Percentiles rank a stretch among this genome's conserved stretches.
Evolutionary conservation across 2,113 vertebrate genomes (phyloP).

Genomic region (cattle (Bos taurus)): DNA sequence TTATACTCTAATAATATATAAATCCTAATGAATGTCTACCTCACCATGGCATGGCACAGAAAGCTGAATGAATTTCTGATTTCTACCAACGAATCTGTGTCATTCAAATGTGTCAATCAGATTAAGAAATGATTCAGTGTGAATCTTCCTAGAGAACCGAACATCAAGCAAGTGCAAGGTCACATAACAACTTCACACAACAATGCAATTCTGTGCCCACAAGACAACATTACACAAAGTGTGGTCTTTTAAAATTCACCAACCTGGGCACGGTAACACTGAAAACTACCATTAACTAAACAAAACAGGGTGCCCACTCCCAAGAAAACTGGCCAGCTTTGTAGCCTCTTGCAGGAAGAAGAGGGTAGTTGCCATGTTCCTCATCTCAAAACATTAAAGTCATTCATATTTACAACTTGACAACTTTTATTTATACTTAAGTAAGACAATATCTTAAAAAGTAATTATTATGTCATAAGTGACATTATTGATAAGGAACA

Average conservation of each 20-base stretch:
- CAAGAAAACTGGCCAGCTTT: neutral
- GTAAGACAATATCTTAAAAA: neutral
- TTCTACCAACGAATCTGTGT: neutral
- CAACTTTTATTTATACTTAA: neutral
- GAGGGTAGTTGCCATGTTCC: neutral
- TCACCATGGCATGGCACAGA: neutral
- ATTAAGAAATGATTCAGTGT: neutral
- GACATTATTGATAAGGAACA: neutral
- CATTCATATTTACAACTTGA: neutral
- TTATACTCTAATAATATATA: neutral
- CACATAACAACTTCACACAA: neutral
- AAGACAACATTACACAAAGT: neutral
- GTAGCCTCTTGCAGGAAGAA: neutral
- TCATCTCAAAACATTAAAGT: neutral
- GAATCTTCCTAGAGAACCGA: neutral
- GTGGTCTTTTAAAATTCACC: neutral
- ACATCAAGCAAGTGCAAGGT: neutral
- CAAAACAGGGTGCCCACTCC: neutral
- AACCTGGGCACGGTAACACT: neutral
- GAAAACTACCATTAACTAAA: neutral
- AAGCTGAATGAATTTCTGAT: neutral
- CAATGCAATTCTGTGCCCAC: neutral
- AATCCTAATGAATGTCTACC: neutral
- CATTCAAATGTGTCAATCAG: neutral
- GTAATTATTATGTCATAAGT: neutral